phyloP scores from a whole-genome alignment of 1,140 invertebrate genomes.

The Bradysia coprophila region DNA sequence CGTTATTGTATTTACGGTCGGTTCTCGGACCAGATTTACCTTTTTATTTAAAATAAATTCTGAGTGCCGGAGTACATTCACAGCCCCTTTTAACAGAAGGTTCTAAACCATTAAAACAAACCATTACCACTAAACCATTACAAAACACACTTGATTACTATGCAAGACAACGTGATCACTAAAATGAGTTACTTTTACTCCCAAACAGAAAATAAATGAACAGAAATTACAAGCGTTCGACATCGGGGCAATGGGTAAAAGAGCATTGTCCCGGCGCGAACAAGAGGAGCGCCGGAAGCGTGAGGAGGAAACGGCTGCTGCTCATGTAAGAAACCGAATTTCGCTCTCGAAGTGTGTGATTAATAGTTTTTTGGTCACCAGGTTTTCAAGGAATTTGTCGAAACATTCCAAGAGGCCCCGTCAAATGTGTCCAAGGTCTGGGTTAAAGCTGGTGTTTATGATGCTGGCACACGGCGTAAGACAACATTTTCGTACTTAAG shows the following conservation, averaged over 20 bases:
- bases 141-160: too few species aligned
- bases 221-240: constrained; percentile 67
- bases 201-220: constrained; percentile 46
- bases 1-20: too few species aligned
- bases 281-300: constrained; percentile 73
- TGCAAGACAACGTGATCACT: too few species aligned
- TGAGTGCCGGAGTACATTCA: too few species aligned
- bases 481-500: constrained; percentile 7
- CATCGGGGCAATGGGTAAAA: constrained; percentile 65
- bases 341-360: background rate
- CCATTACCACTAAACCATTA: too few species aligned
- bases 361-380: constrained; percentile 17
- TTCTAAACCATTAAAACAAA: too few species aligned
- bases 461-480: constrained; percentile 80
- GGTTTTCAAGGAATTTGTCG: constrained; percentile 94
- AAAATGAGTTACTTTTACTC: too few species aligned
- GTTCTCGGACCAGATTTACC: too few species aligned
- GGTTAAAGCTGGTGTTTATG: constrained; percentile 92
- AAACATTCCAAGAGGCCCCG: constrained; percentile 83
- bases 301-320: constrained; percentile 73
- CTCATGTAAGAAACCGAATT: constrained; percentile 25
- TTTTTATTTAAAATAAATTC: too few species aligned
- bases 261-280: constrained; percentile 66
- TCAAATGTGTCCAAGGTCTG: constrained; percentile 66
- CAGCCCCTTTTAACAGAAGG: too few species aligned